Evolutionary conservation across 2,888 invertebrate species (phyloP), one percentile per base, ranked within the genome.

Genomic region (Pimpla rufipes): DNA sequence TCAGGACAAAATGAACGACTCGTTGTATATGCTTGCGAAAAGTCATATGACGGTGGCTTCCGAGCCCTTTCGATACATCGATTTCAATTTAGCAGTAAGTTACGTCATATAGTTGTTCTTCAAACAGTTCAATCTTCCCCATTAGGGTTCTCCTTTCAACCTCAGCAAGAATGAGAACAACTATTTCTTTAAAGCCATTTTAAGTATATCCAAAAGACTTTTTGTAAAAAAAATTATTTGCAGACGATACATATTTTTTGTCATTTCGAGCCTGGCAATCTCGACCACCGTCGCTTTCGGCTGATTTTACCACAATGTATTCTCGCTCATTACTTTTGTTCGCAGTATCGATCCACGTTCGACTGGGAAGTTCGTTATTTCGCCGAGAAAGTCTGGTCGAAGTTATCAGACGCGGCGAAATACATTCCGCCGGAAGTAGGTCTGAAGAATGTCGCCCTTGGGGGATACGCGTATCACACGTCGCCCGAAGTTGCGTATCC

Each of bases 1-100:
- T 0, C 86, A 91, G 10, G 88, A 89, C 3, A 92, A 90, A 87
- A 91, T 92, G 85, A 92, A 92, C 64, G 92, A 92, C 84, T 91
- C 91, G 0, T 84, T 92, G 2, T 88, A 87, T 3, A 86, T 90
- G n/a, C 87, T 92, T 7, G 86, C 88, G 0, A 86, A 88, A 16
- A 88, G 89, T 45, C 84, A 89, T 40, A 52, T 92, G 10, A 87
- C 84, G 67, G 83, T 91, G 1, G 88, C 88, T 2, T 90, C 91
- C 0, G 92, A 92, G 42, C 90, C 88, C 21, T 88, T 89, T 35
- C 82, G 88, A 0, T 89, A 89, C 62, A 82, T 91, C 0, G 89
- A 89, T 10, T 87, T 86, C 50, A 87, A 90, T 45, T 74, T 91
- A 13, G 85, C 88, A 6, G 90, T 90, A 84, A 83, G 84, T 11